Evolutionary conservation across 1,140 invertebrate species (phyloP).

Genomic region (Lepidurus packardi): DNA sequence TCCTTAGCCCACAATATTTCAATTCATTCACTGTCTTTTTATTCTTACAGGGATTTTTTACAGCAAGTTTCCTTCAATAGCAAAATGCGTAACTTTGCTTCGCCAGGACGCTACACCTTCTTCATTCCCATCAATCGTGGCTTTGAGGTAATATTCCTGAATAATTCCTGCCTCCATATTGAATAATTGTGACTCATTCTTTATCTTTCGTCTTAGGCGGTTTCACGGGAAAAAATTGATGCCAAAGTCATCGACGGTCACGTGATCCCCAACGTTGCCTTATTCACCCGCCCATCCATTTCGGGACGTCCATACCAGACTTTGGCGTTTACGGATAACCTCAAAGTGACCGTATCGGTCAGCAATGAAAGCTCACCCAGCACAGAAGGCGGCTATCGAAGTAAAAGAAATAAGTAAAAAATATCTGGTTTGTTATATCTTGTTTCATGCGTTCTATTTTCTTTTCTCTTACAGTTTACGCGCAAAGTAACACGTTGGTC

Average conservation of each 20-base stretch:
- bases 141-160: conserved; percentile 59
- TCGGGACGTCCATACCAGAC: conserved; percentile 65
- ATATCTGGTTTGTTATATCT: not conserved
- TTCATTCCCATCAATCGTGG: conserved; percentile 85
- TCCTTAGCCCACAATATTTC: not conserved
- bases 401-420: conserved; percentile 21
- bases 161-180: not conserved
- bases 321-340: conserved; percentile 69
- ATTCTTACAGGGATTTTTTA: conserved; percentile 59
- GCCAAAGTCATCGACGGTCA: conserved; percentile 81
- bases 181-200: not conserved
- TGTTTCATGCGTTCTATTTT: not conserved
- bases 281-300: conserved; percentile 74
- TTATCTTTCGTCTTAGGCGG: conserved; percentile 45
- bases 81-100: conserved; percentile 66
- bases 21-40: not conserved
- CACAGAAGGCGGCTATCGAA: conserved; percentile 20
- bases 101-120: conserved; percentile 73
- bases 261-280: conserved; percentile 75
- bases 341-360: conserved; percentile 60
- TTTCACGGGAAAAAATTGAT: conserved; percentile 63
- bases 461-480: conserved; percentile 59
- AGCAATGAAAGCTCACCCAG: conserved; percentile 37
- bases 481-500: conserved; percentile 77
- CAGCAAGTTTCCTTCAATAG: conserved; percentile 61